Evolutionary conservation across 2,113 vertebrate genomes (phyloP), one percentile per base, ranked within the genome.

Genomic region (Speoplatyrhinus poulsoni): DNA sequence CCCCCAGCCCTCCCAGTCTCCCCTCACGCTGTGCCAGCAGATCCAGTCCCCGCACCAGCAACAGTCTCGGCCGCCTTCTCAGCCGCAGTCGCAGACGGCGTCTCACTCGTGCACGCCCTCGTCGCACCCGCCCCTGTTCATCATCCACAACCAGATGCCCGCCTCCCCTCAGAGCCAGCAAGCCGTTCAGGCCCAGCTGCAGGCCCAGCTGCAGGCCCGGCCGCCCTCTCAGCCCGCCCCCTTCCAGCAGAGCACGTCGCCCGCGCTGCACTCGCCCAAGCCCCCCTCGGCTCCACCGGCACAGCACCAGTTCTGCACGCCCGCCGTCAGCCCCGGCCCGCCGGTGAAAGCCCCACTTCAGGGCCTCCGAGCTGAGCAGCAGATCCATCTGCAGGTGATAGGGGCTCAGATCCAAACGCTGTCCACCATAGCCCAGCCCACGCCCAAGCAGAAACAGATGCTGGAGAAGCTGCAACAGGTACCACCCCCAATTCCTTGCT

Each of bases 381-480:
- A 92, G 70, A 91, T 96, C 65, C 93, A 93, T 72, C 92, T 97
- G 58, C 95, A 96, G 72, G 78, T 96, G 78, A 76, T 96, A 53
- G 91, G 88, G 9, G 76, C 90, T 50, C 95, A 94, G 77, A 95
- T 96, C 69, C 94, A 94, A 71, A 86, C 93, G 5, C 89, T 94
- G 81, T 88, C 93, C 0, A 70, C 92, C 26, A 91, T 96, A 53
- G 58, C 83, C 12, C 94, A 91, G 62, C 89, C 93, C 5, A 86
- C 91, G 11, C 86, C 88, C 52, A 95, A 95, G 73, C 93, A 93
- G 81, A 97, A 96, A 83, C 93, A 93, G 79, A 87, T 96, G 33
- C 83, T 96, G 84, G 96, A 97, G 48, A 94, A 95, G 74, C 94
- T 96, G 59, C 95, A 94, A 81, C 96, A 96, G 95, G 96, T 96